Base-by-base conservation (phyloP, 2,113 vertebrate genomes). In the Aleadryas rufinucha region DNA sequence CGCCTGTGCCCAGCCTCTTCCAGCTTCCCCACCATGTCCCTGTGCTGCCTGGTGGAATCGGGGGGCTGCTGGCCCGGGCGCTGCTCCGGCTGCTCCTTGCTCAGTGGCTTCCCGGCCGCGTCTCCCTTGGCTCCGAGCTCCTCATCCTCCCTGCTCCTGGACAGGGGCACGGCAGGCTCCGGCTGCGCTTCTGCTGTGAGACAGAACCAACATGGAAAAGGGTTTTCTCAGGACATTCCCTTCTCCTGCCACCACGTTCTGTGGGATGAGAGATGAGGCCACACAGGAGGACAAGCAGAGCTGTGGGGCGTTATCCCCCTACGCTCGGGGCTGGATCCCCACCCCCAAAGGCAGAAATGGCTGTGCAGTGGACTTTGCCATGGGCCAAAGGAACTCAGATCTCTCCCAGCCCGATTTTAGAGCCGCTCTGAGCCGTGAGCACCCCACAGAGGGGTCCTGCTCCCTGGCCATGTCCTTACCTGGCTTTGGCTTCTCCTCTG, bases 401-500 rank as follows among this genome's bases (percentile, higher is more conserved):
- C 65, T 13, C 33, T 45, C 77, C 24, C 39, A 30, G 56, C 1
- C 17, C 0, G 4, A 24, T 41, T 47, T 70, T 12, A 18, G 24
- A 59, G 72, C 47, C 1, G 5, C 64, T 69, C 13, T 53, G 84
- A 74, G 76, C 68, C 0, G 3, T 1, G 16, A 75, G 16, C 44
- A 6, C 9, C 23, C 49, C 5, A 0, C 2, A 18, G 47, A 80
- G 31, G 42, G 30, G 24, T 49, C 6, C 10, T 2, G 3, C 47
- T 56, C 71, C 27, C 16, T 10, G 26, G 71, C 4, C 0, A 15
- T 1, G 19, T 30, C 71, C 95, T 94, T 83, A 97, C 98, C 97
- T 35, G 76, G 91, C 84, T 90, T 97, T 52, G 96, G 92, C 94
- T 97, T 97, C 88, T 98, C 99, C 12, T 98, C 98, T 42, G 97